phyloP scores from a whole-genome alignment of 2,888 invertebrate species.

The Crioceris asparagi region DNA sequence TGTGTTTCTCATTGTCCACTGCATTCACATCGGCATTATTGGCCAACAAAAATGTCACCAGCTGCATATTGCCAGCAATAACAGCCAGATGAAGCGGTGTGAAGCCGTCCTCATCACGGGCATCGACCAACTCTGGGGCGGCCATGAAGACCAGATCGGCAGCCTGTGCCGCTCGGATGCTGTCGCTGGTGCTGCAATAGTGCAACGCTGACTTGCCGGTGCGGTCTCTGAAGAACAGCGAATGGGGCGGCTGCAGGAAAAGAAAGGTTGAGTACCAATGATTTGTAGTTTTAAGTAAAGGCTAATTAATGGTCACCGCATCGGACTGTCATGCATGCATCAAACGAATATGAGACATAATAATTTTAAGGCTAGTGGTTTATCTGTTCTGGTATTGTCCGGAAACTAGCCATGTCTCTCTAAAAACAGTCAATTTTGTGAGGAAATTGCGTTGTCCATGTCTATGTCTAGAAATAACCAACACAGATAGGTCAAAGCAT shows the following conservation, averaged over 20 bases:
- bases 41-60: conserved; percentile 76
- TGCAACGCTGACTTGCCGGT: conserved; percentile 82
- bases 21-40: conserved; percentile 84
- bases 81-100: conserved; percentile 92
- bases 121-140: conserved; percentile 75
- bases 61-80: conserved; percentile 80
- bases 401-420: too few relatives aligned
- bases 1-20: conserved; percentile 88
- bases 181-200: conserved; percentile 60
- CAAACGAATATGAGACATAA: too few relatives aligned
- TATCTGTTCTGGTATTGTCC: too few relatives aligned
- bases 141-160: conserved; percentile 65
- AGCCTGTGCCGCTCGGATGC: conserved; percentile 47
- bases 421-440: too few relatives aligned
- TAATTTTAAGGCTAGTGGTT: too few relatives aligned
- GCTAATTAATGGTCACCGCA: too few relatives aligned
- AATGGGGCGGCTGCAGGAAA: conserved; percentile 43
- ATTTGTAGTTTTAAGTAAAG: too few relatives aligned
- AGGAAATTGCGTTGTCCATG: too few relatives aligned
- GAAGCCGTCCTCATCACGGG: conserved; percentile 86
- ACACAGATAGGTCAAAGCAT: too few relatives aligned
- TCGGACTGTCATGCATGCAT: too few relatives aligned
- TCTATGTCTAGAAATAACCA: too few relatives aligned
- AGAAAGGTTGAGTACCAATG: too few relatives aligned
- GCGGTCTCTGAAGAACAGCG: conserved; percentile 64